phyloP scores from a whole-genome alignment of 2,888 invertebrate species.

The Amblyteles armatorius region DNA sequence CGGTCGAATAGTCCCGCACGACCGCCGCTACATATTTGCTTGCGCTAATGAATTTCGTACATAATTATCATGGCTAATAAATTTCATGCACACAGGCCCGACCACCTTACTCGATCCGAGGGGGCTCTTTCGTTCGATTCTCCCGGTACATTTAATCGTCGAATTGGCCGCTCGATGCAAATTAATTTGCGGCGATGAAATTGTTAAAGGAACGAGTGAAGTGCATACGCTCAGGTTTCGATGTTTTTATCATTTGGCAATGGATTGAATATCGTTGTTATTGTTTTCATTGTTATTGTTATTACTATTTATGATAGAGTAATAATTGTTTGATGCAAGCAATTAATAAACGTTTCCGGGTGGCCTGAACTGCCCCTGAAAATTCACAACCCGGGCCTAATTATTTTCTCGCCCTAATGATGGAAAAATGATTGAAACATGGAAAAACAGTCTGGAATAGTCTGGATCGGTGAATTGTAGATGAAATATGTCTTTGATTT shows the following conservation, averaged over 20 bases:
- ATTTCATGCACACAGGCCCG: slow-evolving; percentile 20
- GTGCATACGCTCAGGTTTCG: background rate
- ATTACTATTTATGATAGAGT: background rate
- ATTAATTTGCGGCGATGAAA: slow-evolving; percentile 2
- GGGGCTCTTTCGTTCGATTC: slow-evolving; percentile 19
- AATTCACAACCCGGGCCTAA: too few relatives aligned
- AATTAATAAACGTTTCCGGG: background rate
- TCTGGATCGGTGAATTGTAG: too few relatives aligned
- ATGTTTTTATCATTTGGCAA: background rate
- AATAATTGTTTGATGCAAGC: background rate
- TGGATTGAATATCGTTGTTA: background rate
- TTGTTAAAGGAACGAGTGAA: background rate
- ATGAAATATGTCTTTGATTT: too few relatives aligned
- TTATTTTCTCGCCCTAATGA: too few relatives aligned
- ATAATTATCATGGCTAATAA: slow-evolving; percentile 73
- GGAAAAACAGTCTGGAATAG: too few relatives aligned
- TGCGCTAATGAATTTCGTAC: slow-evolving; percentile 80
- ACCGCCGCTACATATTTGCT: slow-evolving; percentile 73
- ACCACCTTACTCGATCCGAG: background rate
- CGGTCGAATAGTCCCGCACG: slow-evolving; percentile 16
- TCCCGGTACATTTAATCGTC: slow-evolving; percentile 14
- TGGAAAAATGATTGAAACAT: too few relatives aligned
- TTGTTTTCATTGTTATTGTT: background rate
- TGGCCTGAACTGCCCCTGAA: too few relatives aligned
- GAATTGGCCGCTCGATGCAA: background rate